phyloP scores from a whole-genome alignment of 2,888 invertebrate genomes.

The Hoplodrina ambigua region DNA sequence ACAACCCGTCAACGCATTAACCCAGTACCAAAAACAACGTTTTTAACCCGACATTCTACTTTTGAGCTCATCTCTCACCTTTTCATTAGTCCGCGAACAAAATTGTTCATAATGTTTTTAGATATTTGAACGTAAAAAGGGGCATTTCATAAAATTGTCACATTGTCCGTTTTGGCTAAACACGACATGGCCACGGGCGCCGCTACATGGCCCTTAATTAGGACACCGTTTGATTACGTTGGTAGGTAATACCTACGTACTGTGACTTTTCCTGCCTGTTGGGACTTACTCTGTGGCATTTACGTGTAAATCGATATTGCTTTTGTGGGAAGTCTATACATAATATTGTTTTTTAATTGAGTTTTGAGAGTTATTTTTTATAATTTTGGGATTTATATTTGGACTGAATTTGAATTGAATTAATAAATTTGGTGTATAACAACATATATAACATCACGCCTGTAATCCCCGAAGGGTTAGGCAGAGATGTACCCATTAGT shows the following conservation, averaged over 20 bases:
- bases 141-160: conserved; percentile 60
- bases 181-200: conserved; percentile 40
- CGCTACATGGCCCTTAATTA: conserved; percentile 66
- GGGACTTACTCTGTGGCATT: conserved; percentile 12
- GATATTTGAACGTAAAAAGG: conserved; percentile 42
- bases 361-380: no score
- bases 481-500: no score
- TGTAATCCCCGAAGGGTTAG: no score
- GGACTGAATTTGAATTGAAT: no score
- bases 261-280: conserved; percentile 28
- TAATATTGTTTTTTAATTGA: no score
- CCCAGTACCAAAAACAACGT: conserved; percentile 12
- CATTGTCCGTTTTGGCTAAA: conserved; percentile 57
- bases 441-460: no score
- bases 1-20: neutral
- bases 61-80: conserved; percentile 37
- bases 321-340: neutral
- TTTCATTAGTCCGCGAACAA: conserved; percentile 45
- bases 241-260: conserved; percentile 28
- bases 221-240: conserved; percentile 59
- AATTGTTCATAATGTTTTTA: conserved; percentile 51
- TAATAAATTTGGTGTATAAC: no score
- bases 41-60: conserved; percentile 17
- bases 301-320: conserved; percentile 6
- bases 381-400: neutral